Percentiles rank a stretch among this genome's conserved stretches.
Evolutionary conservation across 1,140 invertebrate species (phyloP).

Genomic region (Diplogasteroides magnus): DNA sequence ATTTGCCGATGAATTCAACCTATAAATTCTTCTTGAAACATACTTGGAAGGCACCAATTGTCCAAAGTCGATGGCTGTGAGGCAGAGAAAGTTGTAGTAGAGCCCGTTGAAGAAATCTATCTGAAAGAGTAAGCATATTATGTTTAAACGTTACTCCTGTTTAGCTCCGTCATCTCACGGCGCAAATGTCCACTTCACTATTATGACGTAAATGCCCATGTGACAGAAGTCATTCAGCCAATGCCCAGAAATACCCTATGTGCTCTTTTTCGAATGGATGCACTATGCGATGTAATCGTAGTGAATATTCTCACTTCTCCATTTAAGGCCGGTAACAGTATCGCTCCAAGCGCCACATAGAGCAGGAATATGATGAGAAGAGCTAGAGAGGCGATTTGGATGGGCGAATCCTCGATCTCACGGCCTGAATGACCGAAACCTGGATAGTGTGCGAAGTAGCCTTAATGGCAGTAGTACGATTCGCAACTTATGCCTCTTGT

Average conservation of each 20-base stretch:
- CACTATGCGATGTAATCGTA: too few relatives aligned
- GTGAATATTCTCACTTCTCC: conserved; percentile 19
- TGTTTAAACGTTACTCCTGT: neutral
- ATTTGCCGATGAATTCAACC: too few relatives aligned
- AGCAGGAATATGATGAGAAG: conserved; percentile 25
- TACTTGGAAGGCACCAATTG: conserved; percentile 32
- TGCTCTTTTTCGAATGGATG: too few relatives aligned
- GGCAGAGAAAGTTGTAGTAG: conserved; percentile 38
- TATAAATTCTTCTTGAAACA: conserved; percentile 3
- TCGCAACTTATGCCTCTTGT: neutral
- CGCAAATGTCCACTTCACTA: too few relatives aligned
- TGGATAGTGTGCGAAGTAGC: neutral
- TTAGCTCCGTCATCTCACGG: neutral
- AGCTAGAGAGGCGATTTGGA: conserved; percentile 31
- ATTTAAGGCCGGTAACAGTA: conserved; percentile 33
- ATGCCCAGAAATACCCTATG: too few relatives aligned
- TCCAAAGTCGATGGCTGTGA: conserved; percentile 38
- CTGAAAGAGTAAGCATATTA: conserved; percentile 9
- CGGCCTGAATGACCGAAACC: neutral
- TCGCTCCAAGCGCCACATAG: conserved; percentile 32
- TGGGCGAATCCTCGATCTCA: conserved; percentile 30
- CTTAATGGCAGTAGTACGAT: neutral
- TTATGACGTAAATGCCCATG: neutral
- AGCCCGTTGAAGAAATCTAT: conserved; percentile 38
- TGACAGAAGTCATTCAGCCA: too few relatives aligned